phyloP scores from a whole-genome alignment of 2,113 vertebrate species.

The Gasterosteus nipponicus region DNA sequence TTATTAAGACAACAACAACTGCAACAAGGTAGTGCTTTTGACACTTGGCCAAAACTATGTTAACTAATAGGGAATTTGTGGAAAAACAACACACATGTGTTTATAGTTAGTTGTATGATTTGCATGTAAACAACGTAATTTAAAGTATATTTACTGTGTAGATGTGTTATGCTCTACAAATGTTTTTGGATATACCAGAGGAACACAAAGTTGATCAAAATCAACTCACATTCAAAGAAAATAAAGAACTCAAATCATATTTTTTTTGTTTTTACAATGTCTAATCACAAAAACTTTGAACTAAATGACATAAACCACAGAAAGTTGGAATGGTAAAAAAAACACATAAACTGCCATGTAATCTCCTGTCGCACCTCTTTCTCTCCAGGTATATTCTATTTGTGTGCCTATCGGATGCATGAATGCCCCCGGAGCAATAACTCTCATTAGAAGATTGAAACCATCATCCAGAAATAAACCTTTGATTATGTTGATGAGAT shows the following conservation, averaged over 20 bases:
- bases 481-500: slow-evolving; percentile 12
- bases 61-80: too few relatives aligned
- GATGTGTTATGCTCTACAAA: background rate
- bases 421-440: slow-evolving; percentile 72
- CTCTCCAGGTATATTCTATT: slow-evolving; percentile 78
- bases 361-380: background rate
- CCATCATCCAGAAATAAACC: slow-evolving; percentile 21
- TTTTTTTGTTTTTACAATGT: too few relatives aligned
- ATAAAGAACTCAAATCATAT: background rate
- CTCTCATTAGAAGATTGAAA: slow-evolving; percentile 62
- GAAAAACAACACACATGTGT: too few relatives aligned
- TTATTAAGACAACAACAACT: too few relatives aligned
- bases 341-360: background rate
- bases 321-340: background rate
- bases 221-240: background rate
- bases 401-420: slow-evolving; percentile 82
- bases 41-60: too few relatives aligned
- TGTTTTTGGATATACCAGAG: background rate
- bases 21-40: too few relatives aligned
- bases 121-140: background rate
- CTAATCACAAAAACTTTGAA: background rate
- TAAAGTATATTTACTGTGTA: background rate
- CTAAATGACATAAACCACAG: background rate
- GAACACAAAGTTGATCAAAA: background rate
- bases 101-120: background rate